These are phyloP conservation scores for Pelobates cultripes DNA, from an alignment of 2,797 vertebrate species.

Conservation along the genomic window DNA sequence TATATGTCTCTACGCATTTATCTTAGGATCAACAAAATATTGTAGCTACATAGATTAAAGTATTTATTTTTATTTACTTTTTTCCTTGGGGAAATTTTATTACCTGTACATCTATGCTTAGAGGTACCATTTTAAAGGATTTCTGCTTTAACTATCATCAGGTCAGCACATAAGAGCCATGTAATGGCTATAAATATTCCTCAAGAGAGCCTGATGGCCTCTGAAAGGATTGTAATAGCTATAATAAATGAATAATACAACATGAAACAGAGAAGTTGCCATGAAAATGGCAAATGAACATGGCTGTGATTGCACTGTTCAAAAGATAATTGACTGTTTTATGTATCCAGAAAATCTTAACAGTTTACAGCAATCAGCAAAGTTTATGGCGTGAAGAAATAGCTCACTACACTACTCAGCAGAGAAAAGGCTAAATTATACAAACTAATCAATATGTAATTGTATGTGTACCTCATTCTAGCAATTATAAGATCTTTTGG, in stretches of 20 bases:
- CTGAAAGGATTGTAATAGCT: conserved; percentile 76
- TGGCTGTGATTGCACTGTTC: conserved; percentile 70
- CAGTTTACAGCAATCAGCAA: conserved; percentile 63
- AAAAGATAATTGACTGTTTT: conserved; percentile 72
- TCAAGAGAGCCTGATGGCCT: conserved; percentile 76
- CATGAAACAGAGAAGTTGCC: conserved; percentile 74
- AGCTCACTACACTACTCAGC: conserved; percentile 45
- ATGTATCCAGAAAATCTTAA: conserved; percentile 72
- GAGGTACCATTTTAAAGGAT: conserved; percentile 74
- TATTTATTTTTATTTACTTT: conserved; percentile 1
- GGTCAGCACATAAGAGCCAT: conserved; percentile 78
- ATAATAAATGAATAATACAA: conserved; percentile 84
- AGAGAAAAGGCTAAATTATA: conserved; percentile 47
- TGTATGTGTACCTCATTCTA: not conserved
- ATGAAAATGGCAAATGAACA: conserved; percentile 77
- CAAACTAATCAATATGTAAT: conserved; percentile 44
- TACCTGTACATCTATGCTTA: conserved; percentile 67
- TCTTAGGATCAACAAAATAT: not conserved
- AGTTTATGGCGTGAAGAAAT: conserved; percentile 57
- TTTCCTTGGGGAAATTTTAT: conserved; percentile 72
- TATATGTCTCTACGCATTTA: too few relatives aligned
- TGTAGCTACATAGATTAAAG: not conserved
- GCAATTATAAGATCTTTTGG: not conserved
- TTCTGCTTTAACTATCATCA: conserved; percentile 75
- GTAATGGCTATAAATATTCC: conserved; percentile 78